Evolutionary conservation across 2,113 vertebrate species (phyloP), one percentile per base, ranked within the genome.

Genomic region (Rattus rattus): DNA sequence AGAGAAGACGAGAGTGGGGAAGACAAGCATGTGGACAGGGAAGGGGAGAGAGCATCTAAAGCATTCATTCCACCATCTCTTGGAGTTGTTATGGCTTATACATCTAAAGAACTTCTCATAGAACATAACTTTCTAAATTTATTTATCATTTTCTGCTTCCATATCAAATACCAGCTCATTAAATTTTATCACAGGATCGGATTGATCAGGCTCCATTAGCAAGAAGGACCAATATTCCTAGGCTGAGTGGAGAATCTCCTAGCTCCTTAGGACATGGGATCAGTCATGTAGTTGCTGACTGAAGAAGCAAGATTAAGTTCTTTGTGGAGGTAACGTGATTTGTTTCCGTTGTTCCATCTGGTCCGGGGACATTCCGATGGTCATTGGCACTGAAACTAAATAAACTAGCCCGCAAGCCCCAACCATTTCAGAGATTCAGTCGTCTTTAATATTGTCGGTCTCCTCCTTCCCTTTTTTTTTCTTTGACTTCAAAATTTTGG

Each of bases 281-380:
- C 73, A 65, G 67, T 61, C 26, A 84, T 77, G 65, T 24, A 88
- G 6, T 63, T 72, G 28, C 47, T 17, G 0, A 63, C 61, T 92
- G 85, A 84, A 94, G 43, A 91, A 76, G 67, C 75, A 86, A 92
- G 28, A 43, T 69, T 43, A 87, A 89, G 84, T 43, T 79, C 2
- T 30, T 28, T 47, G 3, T 43, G 24, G 16, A 43, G 8, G 8
- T 59, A 1, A 24, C 1, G 1, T 47, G 26, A 9, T 47, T 91
- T 61, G 5, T 85, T 91, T 96, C 95, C 81, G 59, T 77, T 88
- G 17, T 39, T 61, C 10, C 14, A n/a, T 12, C 2, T 88, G 19
- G 54, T n/a, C 76, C 8, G 4, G 12, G 39, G 75, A 65, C 1
- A 75, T 77, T 81, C 28, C 69, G 93, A 94, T 59, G 59, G 10